These are phyloP conservation scores for Sphaerodactylus townsendi DNA, from an alignment of 2,113 vertebrate species.

Conservation along the genomic window DNA sequence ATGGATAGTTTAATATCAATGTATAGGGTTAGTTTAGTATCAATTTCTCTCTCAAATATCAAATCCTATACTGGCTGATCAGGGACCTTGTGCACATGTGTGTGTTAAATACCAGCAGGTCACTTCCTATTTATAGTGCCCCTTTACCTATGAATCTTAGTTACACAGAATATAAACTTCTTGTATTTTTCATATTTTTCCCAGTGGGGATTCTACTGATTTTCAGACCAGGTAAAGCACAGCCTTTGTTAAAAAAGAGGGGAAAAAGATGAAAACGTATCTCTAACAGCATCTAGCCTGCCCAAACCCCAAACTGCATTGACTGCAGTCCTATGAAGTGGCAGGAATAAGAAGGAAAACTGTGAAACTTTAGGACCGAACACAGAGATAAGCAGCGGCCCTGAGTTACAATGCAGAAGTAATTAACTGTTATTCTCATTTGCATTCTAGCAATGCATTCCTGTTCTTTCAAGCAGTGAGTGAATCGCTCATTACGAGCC, in stretches of 20 bases:
- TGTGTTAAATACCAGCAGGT: no score
- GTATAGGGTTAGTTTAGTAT: no score
- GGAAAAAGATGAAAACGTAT: not conserved
- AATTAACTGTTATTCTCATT: slow-evolving; percentile 13
- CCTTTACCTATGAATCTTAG: not conserved
- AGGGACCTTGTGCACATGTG: not conserved
- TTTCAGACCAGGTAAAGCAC: not conserved
- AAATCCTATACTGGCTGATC: not conserved
- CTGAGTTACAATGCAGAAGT: not conserved
- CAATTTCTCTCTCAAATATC: no score
- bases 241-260: not conserved
- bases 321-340: not conserved
- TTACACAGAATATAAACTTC: not conserved
- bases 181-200: not conserved
- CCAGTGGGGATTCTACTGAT: not conserved
- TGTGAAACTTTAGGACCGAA: not conserved
- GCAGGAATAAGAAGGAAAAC: not conserved
- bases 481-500: not conserved
- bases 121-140: no score
- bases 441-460: slow-evolving; percentile 11
- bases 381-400: not conserved
- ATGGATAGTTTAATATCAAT: no score
- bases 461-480: not conserved
- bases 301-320: not conserved
- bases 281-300: not conserved